Evolutionary conservation across 2,888 invertebrate genomes (phyloP), one percentile per base, ranked within the genome.

Genomic region (Ephialtes manifestator): DNA sequence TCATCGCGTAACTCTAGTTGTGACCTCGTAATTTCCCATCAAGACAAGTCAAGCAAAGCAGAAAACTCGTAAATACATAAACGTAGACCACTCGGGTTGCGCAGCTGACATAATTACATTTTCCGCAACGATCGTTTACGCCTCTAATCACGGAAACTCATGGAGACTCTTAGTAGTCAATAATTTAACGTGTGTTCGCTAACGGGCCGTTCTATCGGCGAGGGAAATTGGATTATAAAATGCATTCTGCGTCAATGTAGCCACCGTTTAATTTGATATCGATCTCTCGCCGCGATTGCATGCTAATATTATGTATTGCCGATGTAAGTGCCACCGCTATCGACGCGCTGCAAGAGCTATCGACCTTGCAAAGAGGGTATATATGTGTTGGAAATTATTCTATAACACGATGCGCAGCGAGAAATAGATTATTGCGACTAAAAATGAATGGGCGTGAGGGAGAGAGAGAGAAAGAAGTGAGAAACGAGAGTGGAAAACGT

Each of bases 1-100:
- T 82, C 39, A 72, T 82, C 75, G 67, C 79, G 82, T 76, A 82
- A 85, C 82, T 82, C 75, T 58, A 76, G 72, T 63, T 76, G 60
- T 72, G 83, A 82, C 80, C 85, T 80, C 85, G 80, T 83, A 83
- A 85, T 80, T 83, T 80, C 39, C 80, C 80, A 83, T 85, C 83
- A 72, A 67, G 65, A 31, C 18, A n/a, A 51, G 51, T 46, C 60
- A 51, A 31, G 46, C 31, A 8, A 58, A 46, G 39, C 46, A 51
- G 10, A 31, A 51, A 58, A 43, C 20, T 67, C 8, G 20, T 65
- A 20, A 48, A 74, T 71, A 74, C 63, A 43, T 46, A 68, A 55
- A 55, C 39, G n/a, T 13, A 24, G 18, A 51, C 46, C 10, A 55
- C 63, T 63, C n/a, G 39, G n/a, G 39, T 10, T 10, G 8, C 72